Base-by-base conservation (phyloP, 53 echinoderm and acorn worm genomes). In the Apostichopus leukothele region DNA sequence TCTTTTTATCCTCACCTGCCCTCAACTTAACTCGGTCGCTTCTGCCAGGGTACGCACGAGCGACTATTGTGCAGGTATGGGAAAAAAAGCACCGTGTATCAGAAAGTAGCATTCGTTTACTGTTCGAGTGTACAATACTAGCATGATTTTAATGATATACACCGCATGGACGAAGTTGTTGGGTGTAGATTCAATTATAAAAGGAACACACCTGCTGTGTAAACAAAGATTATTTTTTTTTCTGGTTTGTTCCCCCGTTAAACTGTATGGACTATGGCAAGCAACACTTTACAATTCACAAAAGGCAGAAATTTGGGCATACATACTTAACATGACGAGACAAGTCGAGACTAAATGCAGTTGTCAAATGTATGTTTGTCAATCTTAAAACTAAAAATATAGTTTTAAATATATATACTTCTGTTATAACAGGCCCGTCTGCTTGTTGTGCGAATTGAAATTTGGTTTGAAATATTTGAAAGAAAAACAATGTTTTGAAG, bases 1-100 rank as follows among this genome's bases (percentile, higher is more conserved):
- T 79, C 50, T 79, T 79, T 52, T 51, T 0, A 39, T 39, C 3
- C 18, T 79, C 13, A 79, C 79, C 79, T 79, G 79, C 79, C 79
- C 79, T 79, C 79, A 79, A 52, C 79, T 79, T 53, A 19, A 52
- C 9, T 27, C 20, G 79, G 16, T 63, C 16, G 12, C 63, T 16
- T 5, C 63, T 13, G 11, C 63, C 12, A 63, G 63, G 7, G 63
- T 63, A 63, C 11, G 63, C 63, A 63, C 11, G 12, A 63, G 63
- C 16, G 16, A 16, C 63, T 63, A 5, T 63, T 63, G 63, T 63
- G 63, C 63, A 63, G 63, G 63, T 63, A 63, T 6, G 63, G 63
- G 63, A 16, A 5, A 16, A 39, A 39, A 39, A 39, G 39, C 39
- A 39, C 39, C 1, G 39, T 39, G 39, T 39, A 39, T 39, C 39